Conservation (phyloP, 2,113 vertebrate species). For the Dolichotis patagonum region DNA sequence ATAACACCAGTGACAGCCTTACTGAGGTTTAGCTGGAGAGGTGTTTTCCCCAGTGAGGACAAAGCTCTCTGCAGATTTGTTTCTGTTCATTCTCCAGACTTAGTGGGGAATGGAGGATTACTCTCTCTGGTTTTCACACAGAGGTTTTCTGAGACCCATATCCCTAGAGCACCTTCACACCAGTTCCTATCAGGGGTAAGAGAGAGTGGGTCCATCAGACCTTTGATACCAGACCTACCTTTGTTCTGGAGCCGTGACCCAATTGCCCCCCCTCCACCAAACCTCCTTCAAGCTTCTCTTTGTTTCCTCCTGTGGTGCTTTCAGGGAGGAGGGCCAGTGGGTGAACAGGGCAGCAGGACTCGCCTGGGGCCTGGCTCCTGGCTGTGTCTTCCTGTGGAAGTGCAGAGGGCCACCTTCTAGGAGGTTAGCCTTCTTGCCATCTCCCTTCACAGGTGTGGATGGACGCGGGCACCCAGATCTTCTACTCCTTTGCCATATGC, state of each 20-base stretch:
- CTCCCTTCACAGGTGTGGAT: slow-evolving; percentile 92
- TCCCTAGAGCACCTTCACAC: neutral
- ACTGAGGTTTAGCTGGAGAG: neutral
- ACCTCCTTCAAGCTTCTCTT: neutral
- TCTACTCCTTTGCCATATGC: slow-evolving; percentile 96
- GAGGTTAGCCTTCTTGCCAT: slow-evolving; percentile 63
- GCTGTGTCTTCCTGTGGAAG: neutral
- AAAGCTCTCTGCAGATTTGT: neutral
- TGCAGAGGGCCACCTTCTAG: neutral
- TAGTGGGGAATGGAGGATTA: neutral
- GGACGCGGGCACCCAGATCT: slow-evolving; percentile 96
- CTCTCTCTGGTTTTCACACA: neutral
- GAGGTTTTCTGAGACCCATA: neutral
- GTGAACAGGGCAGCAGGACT: fast-evolving
- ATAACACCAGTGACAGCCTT: slow-evolving; percentile 40
- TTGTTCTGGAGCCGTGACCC: no score
- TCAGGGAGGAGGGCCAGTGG: neutral
- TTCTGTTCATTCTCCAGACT: neutral
- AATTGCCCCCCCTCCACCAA: fast-evolving
- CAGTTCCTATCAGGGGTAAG: neutral
- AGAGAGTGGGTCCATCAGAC: neutral
- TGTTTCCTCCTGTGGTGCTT: neutral
- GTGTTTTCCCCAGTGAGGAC: neutral
- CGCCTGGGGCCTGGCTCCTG: neutral
- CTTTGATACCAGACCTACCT: no score